phyloP scores from a whole-genome alignment of 2,113 vertebrate genomes.

The Psittacus erithacus region DNA sequence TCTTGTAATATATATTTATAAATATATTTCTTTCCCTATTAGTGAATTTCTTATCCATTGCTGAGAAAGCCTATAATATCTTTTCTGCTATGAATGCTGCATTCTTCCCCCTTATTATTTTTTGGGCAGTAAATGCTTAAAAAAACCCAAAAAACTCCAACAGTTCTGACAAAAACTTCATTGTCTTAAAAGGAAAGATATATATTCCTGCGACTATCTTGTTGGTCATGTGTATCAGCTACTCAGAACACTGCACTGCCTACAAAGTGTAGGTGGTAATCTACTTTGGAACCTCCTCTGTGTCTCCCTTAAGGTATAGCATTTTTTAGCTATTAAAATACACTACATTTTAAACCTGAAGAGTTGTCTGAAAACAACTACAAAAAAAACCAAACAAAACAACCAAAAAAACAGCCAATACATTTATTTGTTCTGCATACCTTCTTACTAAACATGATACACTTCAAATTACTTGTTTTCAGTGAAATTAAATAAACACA shows the following conservation, averaged over 20 bases:
- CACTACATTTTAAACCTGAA: neutral
- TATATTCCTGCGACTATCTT: neutral
- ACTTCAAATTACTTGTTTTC: neutral
- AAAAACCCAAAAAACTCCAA: neutral
- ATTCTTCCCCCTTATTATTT: neutral
- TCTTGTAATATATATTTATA: neutral
- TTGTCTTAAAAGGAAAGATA: neutral
- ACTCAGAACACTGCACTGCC: neutral
- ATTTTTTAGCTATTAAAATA: neutral
- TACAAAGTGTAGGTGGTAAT: neutral
- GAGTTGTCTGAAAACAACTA: neutral
- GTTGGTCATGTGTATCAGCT: neutral
- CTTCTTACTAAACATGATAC: neutral
- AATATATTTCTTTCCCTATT: neutral
- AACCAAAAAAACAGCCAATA: neutral
- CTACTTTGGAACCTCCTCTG: rapidly evolving
- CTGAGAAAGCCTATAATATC: neutral
- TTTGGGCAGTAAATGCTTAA: neutral
- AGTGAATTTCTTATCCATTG: neutral
- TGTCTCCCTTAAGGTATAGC: neutral
- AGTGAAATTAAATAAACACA: neutral
- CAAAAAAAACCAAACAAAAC: neutral
- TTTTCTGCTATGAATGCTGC: neutral
- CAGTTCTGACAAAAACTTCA: neutral
- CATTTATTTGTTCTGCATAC: neutral